Evolutionary conservation across 2,113 vertebrate species (phyloP), one percentile per base, ranked within the genome.

Genomic region (Saguinus imperator): DNA sequence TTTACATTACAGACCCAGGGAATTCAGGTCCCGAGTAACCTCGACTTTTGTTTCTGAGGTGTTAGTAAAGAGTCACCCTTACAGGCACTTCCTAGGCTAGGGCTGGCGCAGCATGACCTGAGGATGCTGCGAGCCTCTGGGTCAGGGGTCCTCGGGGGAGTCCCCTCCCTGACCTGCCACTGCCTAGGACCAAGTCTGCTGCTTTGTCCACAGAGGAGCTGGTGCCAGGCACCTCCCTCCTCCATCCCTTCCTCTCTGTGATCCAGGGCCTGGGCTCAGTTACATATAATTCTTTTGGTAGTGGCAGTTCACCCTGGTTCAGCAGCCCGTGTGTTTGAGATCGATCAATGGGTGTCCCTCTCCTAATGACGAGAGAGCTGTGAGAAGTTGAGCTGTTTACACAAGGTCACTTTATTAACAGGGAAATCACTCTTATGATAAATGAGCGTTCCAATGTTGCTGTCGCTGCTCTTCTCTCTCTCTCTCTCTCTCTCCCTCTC

Each of bases 341-440:
- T 98, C 91, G 21, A 87, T 98, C 96, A 96, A 25, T 5, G 11
- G 21, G 37, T 87, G 29, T 95, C 93, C 82, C 98, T 94, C 11
- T 87, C 76, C 92, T 95, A 91, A 90, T 14, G 80, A 90, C 25
- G 48, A 2, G 80, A 96, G 94, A 84, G 97, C 97, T 86, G 80
- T 94, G 97, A 95, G 55, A 89, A 96, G 97, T 79, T 96, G 97
- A 98, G 98, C 97, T 98, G 84, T 98, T 98, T 98, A 97, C 97
- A 84, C 98, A 98, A 98, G 98, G 98, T 98, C 98, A 98, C 96
- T 98, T 97, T 97, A 97, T 97, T 97, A 97, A 97, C 76, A 97
- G 97, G 95, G 93, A 98, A 98, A 97, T 97, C 12, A 4, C 84
- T 98, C 94, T 97, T 86, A 89, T 95, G 97, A 98, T 84, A 94